phyloP scores from a whole-genome alignment of 2,113 vertebrate species.

The Passer domesticus region DNA sequence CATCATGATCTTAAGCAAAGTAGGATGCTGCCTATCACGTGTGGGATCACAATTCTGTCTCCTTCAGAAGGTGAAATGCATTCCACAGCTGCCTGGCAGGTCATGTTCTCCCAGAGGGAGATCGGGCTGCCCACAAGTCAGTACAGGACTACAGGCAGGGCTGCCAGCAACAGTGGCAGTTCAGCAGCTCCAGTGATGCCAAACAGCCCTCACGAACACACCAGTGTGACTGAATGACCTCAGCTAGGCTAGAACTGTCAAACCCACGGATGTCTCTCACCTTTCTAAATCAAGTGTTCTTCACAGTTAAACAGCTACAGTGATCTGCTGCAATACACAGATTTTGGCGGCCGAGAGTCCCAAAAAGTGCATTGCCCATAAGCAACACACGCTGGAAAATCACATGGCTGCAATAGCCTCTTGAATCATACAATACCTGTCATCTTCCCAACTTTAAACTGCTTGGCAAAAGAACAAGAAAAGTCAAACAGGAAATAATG shows the following conservation, averaged over 20 bases:
- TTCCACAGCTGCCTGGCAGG: fast-evolving
- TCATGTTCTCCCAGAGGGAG: not conserved
- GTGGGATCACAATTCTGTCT: fast-evolving
- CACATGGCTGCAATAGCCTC: not conserved
- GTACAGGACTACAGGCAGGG: not conserved
- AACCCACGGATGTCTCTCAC: not conserved
- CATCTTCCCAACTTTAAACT: not conserved
- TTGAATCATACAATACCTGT: not conserved
- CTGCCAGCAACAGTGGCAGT: not conserved
- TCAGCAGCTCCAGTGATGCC: not conserved
- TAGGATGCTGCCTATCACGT: not conserved
- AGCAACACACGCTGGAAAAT: not conserved
- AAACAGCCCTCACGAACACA: not conserved
- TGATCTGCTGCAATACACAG: not conserved
- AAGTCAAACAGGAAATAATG: not conserved
- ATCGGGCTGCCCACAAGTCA: not conserved
- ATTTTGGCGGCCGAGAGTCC: not conserved
- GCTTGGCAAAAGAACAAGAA: not conserved
- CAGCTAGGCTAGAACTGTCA: not conserved
- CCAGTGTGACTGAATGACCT: not conserved
- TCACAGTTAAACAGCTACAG: not conserved
- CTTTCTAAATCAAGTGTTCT: not conserved
- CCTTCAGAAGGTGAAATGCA: not conserved
- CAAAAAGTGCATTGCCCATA: not conserved
- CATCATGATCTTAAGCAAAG: not conserved